phyloP scores from a whole-genome alignment of 2,797 vertebrate species.

The Benthosema pterotum region DNA sequence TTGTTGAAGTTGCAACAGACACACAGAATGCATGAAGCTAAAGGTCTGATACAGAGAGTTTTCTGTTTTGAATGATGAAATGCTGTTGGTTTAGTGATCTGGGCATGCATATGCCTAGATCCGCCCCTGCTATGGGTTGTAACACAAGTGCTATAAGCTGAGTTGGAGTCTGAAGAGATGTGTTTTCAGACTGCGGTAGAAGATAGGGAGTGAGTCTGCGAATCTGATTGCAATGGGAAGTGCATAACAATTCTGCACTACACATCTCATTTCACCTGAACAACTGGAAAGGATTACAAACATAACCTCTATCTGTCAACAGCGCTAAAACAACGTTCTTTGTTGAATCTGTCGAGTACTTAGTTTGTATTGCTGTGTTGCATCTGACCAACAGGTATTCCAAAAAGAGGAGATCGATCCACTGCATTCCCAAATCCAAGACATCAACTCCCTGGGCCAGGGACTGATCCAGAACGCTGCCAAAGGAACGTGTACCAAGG shows the following conservation, averaged over 20 bases:
- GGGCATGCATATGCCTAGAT: no score
- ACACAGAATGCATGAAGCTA: no score
- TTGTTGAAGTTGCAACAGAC: no score
- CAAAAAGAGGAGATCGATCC: slow-evolving; percentile 96
- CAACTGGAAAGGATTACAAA: neutral
- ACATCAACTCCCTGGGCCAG: slow-evolving; percentile 91
- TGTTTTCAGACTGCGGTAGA: no score
- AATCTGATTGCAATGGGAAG: no score
- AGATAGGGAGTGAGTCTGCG: no score
- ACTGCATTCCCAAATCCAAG: slow-evolving; percentile 89
- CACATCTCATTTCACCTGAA: neutral
- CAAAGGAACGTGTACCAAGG: slow-evolving; percentile 86
- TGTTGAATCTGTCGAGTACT: neutral
- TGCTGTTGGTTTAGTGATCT: no score
- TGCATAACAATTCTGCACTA: neutral
- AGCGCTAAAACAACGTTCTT: neutral
- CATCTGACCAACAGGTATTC: slow-evolving; percentile 84
- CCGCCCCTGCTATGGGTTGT: no score
- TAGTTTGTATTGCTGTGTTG: slow-evolving; percentile 23
- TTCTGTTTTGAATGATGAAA: no score
- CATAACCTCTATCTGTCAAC: neutral
- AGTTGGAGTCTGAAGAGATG: no score
- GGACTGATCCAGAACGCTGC: slow-evolving; percentile 92
- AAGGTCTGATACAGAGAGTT: no score
- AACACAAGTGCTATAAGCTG: no score